Percentiles rank a stretch among this genome's conserved stretches.
These are phyloP conservation scores for Felis chaus DNA, from an alignment of 2,113 vertebrate genomes.

Conservation along the genomic window DNA sequence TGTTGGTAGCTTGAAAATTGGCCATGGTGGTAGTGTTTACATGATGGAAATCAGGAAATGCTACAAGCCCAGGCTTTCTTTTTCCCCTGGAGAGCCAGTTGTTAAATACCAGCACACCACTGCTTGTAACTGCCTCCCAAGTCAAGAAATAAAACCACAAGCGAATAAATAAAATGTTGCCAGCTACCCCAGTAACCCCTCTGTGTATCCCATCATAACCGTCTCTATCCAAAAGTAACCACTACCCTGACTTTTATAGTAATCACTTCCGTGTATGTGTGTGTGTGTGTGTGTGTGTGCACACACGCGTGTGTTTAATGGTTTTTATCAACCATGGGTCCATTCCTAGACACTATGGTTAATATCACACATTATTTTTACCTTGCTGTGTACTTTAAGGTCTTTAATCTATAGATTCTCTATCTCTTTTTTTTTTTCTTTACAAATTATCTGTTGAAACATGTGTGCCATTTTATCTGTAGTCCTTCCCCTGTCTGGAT, in stretches of 20 bases:
- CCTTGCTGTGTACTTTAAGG: background rate
- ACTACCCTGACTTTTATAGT: background rate
- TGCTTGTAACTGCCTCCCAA: background rate
- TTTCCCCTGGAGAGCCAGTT: background rate
- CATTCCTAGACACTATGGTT: background rate
- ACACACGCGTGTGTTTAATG: background rate
- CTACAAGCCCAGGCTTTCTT: slow-evolving; percentile 1
- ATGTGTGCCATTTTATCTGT: background rate
- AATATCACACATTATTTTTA: background rate
- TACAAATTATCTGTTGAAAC: background rate
- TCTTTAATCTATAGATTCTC: background rate
- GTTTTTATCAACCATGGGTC: background rate
- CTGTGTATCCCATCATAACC: background rate
- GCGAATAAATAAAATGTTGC: background rate
- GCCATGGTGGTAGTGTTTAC: background rate
- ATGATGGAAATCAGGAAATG: slow-evolving; percentile 32
- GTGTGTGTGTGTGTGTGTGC: background rate
- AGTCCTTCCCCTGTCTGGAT: background rate
- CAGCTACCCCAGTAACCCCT: background rate
- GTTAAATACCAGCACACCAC: background rate
- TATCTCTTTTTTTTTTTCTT: background rate
- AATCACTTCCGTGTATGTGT: background rate
- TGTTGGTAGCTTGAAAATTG: slow-evolving; percentile 22
- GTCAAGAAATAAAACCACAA: slow-evolving; percentile 26
- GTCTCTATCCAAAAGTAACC: background rate